Evolutionary conservation across 2,113 vertebrate species (phyloP).

Genomic region (Eidolon helvum): DNA sequence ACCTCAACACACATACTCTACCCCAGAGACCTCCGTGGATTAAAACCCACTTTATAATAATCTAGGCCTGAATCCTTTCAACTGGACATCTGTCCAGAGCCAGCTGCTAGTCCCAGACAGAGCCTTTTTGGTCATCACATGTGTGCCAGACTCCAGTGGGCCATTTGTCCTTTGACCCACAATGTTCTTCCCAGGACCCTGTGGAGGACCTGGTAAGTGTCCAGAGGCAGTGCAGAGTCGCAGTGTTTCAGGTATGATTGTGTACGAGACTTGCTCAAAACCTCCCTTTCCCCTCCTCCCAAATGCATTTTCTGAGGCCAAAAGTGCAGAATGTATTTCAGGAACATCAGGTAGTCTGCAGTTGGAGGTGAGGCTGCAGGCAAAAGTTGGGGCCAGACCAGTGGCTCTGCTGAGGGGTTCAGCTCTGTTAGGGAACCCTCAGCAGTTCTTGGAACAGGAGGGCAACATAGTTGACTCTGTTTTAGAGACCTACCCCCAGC

Average conservation of each 20-base stretch:
- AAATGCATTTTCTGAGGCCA: neutral
- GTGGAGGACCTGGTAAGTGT: accelerated
- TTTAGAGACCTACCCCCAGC: constrained; percentile 37
- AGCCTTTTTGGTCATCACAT: neutral
- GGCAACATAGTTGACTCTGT: neutral
- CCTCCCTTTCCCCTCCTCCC: no score
- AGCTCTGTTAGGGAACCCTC: neutral
- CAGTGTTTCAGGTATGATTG: accelerated
- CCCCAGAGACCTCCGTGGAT: neutral
- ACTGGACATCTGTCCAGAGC: neutral
- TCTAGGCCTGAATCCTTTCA: neutral
- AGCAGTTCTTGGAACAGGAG: neutral
- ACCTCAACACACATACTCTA: neutral
- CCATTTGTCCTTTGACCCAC: neutral
- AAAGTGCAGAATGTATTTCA: neutral
- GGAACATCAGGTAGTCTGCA: neutral
- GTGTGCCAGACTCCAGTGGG: neutral
- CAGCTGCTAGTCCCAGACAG: neutral
- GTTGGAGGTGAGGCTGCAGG: neutral
- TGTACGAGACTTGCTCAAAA: neutral
- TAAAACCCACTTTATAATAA: neutral
- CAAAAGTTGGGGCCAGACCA: neutral
- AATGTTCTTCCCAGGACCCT: neutral
- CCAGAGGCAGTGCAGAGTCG: neutral
- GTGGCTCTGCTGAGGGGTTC: neutral